Conservation (phyloP, 2,113 vertebrate species). For the Scophthalmus maximus region DNA sequence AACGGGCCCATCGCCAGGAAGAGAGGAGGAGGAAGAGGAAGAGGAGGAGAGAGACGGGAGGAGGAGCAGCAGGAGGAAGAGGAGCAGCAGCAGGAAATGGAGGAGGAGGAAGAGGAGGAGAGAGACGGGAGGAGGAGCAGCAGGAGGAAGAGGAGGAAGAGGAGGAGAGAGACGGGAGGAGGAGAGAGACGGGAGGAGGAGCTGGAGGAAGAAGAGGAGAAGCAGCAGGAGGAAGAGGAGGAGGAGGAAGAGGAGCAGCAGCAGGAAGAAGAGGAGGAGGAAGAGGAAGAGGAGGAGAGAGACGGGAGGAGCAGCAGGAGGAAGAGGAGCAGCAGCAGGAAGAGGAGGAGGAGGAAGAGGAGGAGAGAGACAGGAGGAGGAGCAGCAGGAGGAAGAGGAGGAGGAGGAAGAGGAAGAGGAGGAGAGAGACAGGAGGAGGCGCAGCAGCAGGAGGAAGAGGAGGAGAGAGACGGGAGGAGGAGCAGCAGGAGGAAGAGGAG, state of each 20-base stretch:
- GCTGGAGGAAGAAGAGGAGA: too few species aligned
- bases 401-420: background rate
- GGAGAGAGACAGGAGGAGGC: background rate
- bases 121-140: background rate
- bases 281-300: too few species aligned
- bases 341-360: too few species aligned
- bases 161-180: too few species aligned
- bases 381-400: background rate
- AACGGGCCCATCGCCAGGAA: background rate
- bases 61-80: too few species aligned
- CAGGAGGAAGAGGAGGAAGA: background rate
- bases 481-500: background rate
- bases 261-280: too few species aligned
- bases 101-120: background rate
- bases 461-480: background rate
- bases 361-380: too few species aligned
- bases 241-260: too few species aligned
- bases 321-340: background rate
- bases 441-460: background rate
- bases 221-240: too few species aligned
- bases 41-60: too few species aligned
- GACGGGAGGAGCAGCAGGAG: background rate
- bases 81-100: too few species aligned
- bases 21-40: background rate
- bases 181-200: background rate